Evolutionary conservation across 2,888 invertebrate genomes (phyloP).

Genomic region (Cremastinae sp.): DNA sequence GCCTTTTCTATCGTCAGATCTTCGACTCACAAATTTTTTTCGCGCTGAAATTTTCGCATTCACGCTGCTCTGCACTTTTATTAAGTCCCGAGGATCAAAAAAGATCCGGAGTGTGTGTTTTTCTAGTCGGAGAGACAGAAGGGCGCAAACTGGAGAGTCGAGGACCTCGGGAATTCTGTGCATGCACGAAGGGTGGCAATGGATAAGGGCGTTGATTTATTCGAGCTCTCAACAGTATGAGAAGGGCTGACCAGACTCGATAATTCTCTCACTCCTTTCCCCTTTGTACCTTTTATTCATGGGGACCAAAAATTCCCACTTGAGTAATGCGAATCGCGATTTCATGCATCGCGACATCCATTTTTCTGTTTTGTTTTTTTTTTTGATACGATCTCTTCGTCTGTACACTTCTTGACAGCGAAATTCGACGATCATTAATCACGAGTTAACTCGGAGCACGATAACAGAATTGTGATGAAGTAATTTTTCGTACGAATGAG

Average conservation of each 20-base stretch:
- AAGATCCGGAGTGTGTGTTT: no score
- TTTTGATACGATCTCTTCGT: not conserved
- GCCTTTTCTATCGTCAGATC: no score
- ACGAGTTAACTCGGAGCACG: constrained; percentile 17
- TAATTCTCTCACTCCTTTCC: constrained; percentile 21
- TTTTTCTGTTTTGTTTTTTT: not conserved
- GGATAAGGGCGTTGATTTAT: constrained; percentile 46
- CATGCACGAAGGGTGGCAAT: not conserved
- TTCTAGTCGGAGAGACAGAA: not conserved
- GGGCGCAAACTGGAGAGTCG: not conserved
- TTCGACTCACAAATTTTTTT: no score
- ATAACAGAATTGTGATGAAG: constrained; percentile 5
- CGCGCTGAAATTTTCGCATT: no score
- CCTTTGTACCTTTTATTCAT: constrained; percentile 41
- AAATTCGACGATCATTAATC: constrained; percentile 33
- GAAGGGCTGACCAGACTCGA: constrained; percentile 45
- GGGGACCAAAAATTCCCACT: constrained; percentile 1
- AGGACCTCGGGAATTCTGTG: not conserved
- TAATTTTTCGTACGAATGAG: not conserved
- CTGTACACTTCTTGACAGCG: constrained; percentile 12
- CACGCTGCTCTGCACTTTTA: no score
- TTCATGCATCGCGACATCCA: not conserved
- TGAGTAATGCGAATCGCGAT: constrained; percentile 33
- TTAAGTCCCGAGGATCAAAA: no score
- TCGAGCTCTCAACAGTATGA: constrained; percentile 8